Evolutionary conservation across 2,797 vertebrate species (phyloP).

Genomic region (Lepidocolaptes lacrymiger): DNA sequence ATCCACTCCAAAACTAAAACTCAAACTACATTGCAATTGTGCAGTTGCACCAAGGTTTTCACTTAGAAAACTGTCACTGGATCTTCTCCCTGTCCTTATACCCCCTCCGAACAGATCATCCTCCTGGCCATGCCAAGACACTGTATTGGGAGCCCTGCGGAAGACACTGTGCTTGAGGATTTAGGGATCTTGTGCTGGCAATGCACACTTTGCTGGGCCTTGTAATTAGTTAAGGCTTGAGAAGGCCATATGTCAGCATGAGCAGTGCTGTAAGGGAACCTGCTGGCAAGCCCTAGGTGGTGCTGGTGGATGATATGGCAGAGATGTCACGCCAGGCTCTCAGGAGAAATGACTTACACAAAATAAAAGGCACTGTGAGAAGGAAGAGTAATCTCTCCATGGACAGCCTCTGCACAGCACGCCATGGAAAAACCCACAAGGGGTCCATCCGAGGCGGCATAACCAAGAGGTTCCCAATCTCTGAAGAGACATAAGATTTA

Average conservation of each 20-base stretch:
- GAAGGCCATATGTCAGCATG: background rate
- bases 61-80: background rate
- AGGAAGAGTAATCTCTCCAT: background rate
- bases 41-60: background rate
- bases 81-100: background rate
- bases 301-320: background rate
- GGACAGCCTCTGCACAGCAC: background rate
- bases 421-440: background rate
- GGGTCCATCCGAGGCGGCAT: background rate
- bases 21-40: background rate
- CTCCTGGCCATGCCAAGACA: background rate
- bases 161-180: background rate
- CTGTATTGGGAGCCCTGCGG: background rate
- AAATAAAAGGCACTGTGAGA: background rate
- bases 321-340: background rate
- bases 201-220: rapidly evolving
- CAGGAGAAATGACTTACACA: background rate
- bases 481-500: background rate
- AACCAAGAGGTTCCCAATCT: background rate
- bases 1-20: background rate
- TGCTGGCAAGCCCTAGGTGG: background rate
- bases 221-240: background rate
- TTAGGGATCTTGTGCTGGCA: background rate
- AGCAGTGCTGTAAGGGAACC: background rate
- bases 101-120: rapidly evolving